A percentile compares a stretch with the other conserved stretches of the same genome.
Evolutionary conservation across 2,888 invertebrate species (phyloP).

Genomic region (Germaria angustata): DNA sequence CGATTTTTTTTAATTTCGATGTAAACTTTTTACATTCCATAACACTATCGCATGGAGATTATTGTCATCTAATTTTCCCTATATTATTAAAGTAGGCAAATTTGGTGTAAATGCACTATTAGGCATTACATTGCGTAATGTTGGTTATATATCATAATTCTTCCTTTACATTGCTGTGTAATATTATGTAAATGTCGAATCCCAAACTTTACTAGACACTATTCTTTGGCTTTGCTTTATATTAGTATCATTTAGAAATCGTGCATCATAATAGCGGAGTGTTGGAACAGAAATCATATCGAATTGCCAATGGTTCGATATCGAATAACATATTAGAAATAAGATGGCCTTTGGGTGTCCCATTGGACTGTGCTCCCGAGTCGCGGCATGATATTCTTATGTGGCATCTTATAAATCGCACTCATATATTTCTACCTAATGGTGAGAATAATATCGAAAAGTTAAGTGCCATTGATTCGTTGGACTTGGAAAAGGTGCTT

Average conservation of each 20-base stretch:
- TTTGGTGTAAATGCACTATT: no score
- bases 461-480: constrained; percentile 84
- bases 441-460: constrained; percentile 87
- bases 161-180: no score
- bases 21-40: no score
- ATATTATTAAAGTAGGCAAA: no score
- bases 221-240: constrained; percentile 23
- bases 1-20: no score
- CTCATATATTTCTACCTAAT: constrained; percentile 90
- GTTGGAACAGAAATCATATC: constrained; percentile 78
- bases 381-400: constrained; percentile 90
- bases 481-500: constrained; percentile 84
- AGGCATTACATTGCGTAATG: no score
- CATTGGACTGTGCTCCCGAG: constrained; percentile 84
- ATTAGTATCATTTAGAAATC: constrained; percentile 80
- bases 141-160: no score
- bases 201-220: not conserved
- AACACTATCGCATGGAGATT: no score
- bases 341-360: constrained; percentile 89
- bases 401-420: constrained; percentile 92
- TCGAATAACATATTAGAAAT: constrained; percentile 81
- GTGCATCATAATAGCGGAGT: constrained; percentile 76
- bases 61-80: no score
- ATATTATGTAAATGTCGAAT: not conserved
- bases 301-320: constrained; percentile 80